These are phyloP conservation scores for Acrocyrtus sp. DNA, from an alignment of 2,888 invertebrate genomes.

Conservation along the genomic window DNA sequence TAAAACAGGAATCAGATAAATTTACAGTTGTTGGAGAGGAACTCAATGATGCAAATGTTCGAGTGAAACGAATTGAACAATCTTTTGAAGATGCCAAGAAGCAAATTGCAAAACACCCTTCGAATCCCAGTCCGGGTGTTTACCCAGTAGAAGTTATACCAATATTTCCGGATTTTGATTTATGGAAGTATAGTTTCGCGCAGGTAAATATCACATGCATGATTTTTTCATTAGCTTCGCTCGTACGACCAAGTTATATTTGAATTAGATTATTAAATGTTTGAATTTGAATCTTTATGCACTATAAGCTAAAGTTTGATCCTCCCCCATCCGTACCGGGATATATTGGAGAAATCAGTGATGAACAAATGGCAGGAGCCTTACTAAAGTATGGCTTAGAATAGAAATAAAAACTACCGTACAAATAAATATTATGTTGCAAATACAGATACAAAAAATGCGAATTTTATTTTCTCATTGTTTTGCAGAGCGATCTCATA, in stretches of 20 bases:
- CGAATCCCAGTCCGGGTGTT: conserved; percentile 42
- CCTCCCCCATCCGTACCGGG: not conserved
- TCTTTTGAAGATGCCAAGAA: conserved; percentile 39
- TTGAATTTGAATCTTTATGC: not conserved
- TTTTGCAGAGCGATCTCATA: not conserved
- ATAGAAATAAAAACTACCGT: no score
- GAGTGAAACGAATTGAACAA: conserved; percentile 1
- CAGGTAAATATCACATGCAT: no score
- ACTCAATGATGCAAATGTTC: not conserved
- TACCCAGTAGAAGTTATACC: conserved; percentile 36
- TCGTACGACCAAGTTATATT: no score
- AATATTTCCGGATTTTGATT: conserved; percentile 34
- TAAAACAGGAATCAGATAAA: not conserved
- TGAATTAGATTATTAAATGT: not conserved
- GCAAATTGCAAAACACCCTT: conserved; percentile 30
- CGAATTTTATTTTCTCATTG: not conserved
- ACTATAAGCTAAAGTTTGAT: not conserved
- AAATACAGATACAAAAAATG: no score
- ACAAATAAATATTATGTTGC: no score
- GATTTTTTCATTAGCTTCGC: no score
- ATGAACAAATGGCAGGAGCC: not conserved
- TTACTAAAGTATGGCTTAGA: conserved; percentile 2
- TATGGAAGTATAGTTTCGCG: conserved; percentile 40
- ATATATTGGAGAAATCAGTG: conserved; percentile 3
- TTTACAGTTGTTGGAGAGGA: not conserved